Percentiles rank a stretch among this genome's conserved stretches.
These are phyloP conservation scores for Gandaritis pyraliata DNA, from an alignment of 2,888 invertebrate species.

Conservation along the genomic window DNA sequence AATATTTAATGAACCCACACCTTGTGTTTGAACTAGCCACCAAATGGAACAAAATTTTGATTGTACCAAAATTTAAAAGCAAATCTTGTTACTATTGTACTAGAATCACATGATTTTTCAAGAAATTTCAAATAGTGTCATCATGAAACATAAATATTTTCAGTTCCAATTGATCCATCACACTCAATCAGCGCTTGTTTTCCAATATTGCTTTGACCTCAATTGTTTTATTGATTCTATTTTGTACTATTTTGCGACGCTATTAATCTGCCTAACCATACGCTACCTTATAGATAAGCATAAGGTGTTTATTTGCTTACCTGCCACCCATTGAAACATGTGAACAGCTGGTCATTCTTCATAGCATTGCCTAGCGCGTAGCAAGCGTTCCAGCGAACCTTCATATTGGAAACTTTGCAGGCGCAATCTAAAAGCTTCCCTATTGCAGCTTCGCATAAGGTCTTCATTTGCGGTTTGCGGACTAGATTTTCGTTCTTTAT, in stretches of 20 bases:
- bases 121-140: neutral
- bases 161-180: slow-evolving; percentile 4
- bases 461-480: slow-evolving; percentile 75
- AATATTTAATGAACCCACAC: too few species aligned
- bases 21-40: too few species aligned
- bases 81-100: too few species aligned
- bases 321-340: slow-evolving; percentile 82
- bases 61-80: too few species aligned
- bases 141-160: slow-evolving; percentile 6
- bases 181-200: slow-evolving; percentile 15
- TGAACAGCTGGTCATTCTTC: slow-evolving; percentile 84
- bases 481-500: slow-evolving; percentile 80
- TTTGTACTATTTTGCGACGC: slow-evolving; percentile 7
- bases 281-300: neutral
- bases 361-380: slow-evolving; percentile 93
- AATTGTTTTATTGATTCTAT: slow-evolving; percentile 11
- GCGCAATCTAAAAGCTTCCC: slow-evolving; percentile 88
- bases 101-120: neutral
- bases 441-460: slow-evolving; percentile 85
- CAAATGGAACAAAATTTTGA: too few species aligned
- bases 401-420: slow-evolving; percentile 89
- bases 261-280: neutral
- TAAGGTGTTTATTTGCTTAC: slow-evolving; percentile 47
- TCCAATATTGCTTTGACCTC: slow-evolving; percentile 3
- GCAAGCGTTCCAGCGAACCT: slow-evolving; percentile 97